Percentiles rank a stretch among this genome's conserved stretches.
Conservation (phyloP, 1,140 invertebrate genomes). For the Drosophila nasuta region DNA sequence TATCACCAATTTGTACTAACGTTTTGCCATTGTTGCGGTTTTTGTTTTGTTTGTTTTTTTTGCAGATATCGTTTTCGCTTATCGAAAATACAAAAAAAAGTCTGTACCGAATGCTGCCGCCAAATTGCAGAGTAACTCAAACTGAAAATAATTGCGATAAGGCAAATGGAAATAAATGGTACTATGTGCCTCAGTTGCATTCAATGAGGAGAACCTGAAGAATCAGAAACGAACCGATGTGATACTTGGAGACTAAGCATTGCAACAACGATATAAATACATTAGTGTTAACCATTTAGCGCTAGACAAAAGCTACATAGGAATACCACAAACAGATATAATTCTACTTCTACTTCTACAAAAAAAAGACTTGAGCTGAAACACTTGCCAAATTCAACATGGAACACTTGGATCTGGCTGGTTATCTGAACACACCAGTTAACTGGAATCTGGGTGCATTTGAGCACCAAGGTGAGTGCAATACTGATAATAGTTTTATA, state of each 20-base stretch:
- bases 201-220: constrained; percentile 53
- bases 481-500: too few species aligned
- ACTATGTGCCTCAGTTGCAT: constrained; percentile 53
- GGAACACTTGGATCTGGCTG: constrained; percentile 81
- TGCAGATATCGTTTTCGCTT: constrained; percentile 78
- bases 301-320: constrained; percentile 25
- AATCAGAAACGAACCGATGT: constrained; percentile 65
- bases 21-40: constrained; percentile 36
- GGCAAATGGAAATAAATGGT: constrained; percentile 52
- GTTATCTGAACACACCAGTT: constrained; percentile 62
- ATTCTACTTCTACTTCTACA: constrained; percentile 2
- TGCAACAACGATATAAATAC: constrained; percentile 57
- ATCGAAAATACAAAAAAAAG: constrained; percentile 74
- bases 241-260: constrained; percentile 64
- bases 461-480: constrained; percentile 76
- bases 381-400: constrained; percentile 64
- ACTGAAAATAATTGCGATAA: constrained; percentile 52
- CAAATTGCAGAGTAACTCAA: constrained; percentile 56
- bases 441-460: constrained; percentile 71
- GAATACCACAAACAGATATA: constrained; percentile 17
- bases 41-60: constrained; percentile 13
- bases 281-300: constrained; percentile 39
- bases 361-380: constrained; percentile 30
- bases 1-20: constrained; percentile 52
- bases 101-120: constrained; percentile 70